These are phyloP conservation scores for Lepidothrix coronata DNA, from an alignment of 2,113 vertebrate species.

Conservation along the genomic window DNA sequence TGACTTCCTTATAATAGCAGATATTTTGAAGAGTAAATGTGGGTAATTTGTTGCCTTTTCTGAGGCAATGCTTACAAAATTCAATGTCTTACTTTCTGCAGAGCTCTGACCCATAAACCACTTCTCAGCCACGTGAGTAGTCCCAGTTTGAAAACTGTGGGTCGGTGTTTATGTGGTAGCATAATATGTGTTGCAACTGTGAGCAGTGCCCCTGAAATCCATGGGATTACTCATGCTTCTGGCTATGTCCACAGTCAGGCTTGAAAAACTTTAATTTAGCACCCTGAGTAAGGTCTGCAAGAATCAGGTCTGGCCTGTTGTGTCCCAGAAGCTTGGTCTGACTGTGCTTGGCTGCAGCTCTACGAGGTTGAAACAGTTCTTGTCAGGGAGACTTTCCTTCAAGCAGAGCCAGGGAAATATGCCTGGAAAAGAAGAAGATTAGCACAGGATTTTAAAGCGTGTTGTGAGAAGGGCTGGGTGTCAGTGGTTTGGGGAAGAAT, in stretches of 20 bases:
- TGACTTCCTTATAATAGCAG: background rate
- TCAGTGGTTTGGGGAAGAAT: background rate
- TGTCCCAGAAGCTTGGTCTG: background rate
- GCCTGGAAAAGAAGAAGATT: background rate
- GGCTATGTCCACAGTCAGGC: background rate
- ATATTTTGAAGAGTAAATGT: background rate
- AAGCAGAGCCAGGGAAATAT: too few relatives aligned
- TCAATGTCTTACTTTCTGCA: background rate
- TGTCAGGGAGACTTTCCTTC: background rate
- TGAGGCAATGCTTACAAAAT: background rate
- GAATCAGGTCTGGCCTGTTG: background rate
- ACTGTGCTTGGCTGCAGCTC: background rate
- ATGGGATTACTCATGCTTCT: accelerated
- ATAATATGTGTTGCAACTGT: background rate
- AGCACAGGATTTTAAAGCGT: background rate
- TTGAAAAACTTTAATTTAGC: background rate
- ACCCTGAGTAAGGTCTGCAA: background rate
- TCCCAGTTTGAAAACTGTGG: background rate
- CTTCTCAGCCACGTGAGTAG: background rate
- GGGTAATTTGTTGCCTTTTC: background rate
- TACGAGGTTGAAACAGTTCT: background rate
- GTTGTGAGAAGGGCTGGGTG: background rate
- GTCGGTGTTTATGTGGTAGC: background rate
- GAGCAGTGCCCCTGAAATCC: background rate
- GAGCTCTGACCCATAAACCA: background rate